Conservation (phyloP, 2,113 vertebrate species). For the Rostratula benghalensis region DNA sequence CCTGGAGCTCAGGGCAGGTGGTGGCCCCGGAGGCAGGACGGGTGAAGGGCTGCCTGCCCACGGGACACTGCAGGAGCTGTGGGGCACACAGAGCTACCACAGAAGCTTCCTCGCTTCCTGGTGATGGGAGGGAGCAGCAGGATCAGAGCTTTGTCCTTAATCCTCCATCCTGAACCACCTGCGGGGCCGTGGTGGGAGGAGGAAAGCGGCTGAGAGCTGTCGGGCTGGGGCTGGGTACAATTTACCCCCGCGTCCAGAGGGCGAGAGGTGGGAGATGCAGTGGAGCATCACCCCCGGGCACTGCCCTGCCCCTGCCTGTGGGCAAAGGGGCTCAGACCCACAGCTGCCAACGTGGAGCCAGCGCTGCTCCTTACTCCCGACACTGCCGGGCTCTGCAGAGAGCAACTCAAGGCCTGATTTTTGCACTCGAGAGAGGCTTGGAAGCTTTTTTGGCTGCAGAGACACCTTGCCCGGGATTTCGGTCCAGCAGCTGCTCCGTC, state of each 20-base stretch:
- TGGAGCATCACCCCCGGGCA: fast-evolving
- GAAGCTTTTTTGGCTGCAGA: neutral
- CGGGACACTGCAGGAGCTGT: neutral
- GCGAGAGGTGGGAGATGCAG: neutral
- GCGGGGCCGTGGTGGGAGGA: fast-evolving
- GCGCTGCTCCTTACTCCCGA: fast-evolving
- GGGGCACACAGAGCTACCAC: neutral
- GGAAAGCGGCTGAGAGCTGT: neutral
- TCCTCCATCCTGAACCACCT: fast-evolving
- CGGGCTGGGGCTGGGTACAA: neutral
- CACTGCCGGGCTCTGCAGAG: neutral
- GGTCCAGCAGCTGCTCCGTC: neutral
- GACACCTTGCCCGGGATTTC: fast-evolving
- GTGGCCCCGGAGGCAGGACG: neutral
- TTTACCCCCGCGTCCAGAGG: neutral
- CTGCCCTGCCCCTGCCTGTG: neutral
- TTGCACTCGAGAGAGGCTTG: neutral
- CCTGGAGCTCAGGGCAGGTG: neutral
- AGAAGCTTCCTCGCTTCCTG: neutral
- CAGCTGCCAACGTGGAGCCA: fast-evolving
- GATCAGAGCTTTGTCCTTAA: neutral
- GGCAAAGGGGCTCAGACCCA: neutral
- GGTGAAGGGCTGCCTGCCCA: neutral
- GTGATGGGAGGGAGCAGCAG: neutral
- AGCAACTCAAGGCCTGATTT: neutral